Evolutionary conservation across 2,113 vertebrate species (phyloP).

Genomic region (Microtus ochrogaster): DNA sequence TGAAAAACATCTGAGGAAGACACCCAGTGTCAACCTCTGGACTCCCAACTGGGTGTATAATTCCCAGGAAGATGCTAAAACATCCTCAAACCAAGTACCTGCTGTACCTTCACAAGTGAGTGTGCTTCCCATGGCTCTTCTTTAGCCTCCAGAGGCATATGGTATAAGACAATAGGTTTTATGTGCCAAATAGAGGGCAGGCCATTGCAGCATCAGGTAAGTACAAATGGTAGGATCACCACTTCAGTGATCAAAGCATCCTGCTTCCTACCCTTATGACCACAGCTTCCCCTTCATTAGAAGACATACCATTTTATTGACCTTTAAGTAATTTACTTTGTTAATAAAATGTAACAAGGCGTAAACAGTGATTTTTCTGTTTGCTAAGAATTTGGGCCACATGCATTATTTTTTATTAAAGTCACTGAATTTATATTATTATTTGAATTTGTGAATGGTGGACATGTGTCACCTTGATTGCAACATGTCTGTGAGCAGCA

Average conservation of each 20-base stretch:
- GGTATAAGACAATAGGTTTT: background rate
- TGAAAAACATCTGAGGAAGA: background rate
- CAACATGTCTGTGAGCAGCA: background rate
- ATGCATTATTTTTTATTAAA: background rate
- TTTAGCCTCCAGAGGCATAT: background rate
- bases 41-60: background rate
- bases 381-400: background rate
- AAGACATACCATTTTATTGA: background rate
- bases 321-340: background rate
- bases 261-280: background rate
- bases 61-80: background rate
- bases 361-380: background rate
- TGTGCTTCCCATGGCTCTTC: background rate
- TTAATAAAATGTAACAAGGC: background rate
- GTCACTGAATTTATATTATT: background rate
- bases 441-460: background rate
- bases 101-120: background rate
- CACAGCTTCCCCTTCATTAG: background rate
- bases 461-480: too few relatives aligned
- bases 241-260: background rate
- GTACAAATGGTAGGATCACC: background rate
- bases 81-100: background rate
- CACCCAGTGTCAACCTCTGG: background rate
- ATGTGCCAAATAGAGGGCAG: background rate
- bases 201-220: background rate